Percentiles rank a stretch among this genome's conserved stretches.
phyloP scores from a whole-genome alignment of 1,140 invertebrate species.

The Cheumatopsyche charites region DNA sequence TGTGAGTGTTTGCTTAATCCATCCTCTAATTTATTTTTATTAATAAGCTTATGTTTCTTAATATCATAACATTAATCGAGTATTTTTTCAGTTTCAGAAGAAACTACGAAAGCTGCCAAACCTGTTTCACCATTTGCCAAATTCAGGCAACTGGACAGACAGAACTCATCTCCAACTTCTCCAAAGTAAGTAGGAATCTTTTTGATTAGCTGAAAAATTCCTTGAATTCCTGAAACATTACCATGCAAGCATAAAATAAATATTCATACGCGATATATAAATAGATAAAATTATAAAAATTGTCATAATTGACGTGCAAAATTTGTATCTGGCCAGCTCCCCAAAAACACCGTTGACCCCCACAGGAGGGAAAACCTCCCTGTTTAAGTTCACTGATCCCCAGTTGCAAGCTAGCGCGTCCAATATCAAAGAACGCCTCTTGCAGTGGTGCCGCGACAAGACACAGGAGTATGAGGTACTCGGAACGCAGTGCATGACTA shows the following conservation, averaged over 20 bases:
- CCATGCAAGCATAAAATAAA: background rate
- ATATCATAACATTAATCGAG: no score
- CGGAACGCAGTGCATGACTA: constrained; percentile 38
- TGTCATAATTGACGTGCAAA: constrained; percentile 3
- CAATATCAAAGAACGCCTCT: constrained; percentile 93
- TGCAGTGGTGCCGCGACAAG: constrained; percentile 95
- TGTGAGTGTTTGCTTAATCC: background rate
- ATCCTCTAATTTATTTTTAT: background rate
- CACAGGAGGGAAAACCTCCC: constrained; percentile 63
- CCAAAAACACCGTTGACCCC: constrained; percentile 67
- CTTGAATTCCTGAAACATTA: no score
- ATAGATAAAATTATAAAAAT: background rate
- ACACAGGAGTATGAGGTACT: constrained; percentile 94
- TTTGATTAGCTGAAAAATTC: background rate
- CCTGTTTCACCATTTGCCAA: constrained; percentile 85
- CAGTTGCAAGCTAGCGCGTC: constrained; percentile 84
- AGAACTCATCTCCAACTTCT: constrained; percentile 73
- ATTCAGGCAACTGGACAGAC: constrained; percentile 87
- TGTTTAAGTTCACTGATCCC: constrained; percentile 88
- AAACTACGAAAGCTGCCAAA: constrained; percentile 65
- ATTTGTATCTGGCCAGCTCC: constrained; percentile 58
- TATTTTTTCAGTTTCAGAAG: constrained; percentile 68
- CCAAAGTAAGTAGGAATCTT: constrained; percentile 69
- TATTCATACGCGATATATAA: background rate
- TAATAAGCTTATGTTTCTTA: no score